Evolutionary conservation across 2,113 vertebrate genomes (phyloP).

Genomic region (Chlorodrepanis virens): DNA sequence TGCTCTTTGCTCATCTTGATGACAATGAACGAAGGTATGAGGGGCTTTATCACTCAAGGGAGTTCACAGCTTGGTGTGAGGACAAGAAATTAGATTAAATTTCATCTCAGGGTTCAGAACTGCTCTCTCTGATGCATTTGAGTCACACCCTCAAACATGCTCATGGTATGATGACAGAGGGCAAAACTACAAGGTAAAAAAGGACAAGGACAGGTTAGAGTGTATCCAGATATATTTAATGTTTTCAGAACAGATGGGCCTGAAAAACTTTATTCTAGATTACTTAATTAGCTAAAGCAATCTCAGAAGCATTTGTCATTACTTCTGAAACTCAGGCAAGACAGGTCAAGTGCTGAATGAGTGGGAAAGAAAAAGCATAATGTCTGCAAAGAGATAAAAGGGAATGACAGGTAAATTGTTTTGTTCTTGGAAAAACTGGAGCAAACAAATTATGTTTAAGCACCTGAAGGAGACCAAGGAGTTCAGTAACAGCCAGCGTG

Average conservation of each 20-base stretch:
- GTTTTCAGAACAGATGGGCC: neutral
- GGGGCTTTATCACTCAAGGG: neutral
- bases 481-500: neutral
- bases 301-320: neutral
- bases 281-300: neutral
- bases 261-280: neutral
- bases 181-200: neutral
- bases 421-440: neutral
- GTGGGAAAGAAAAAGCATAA: neutral
- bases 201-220: neutral
- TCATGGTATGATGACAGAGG: neutral
- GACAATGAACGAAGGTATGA: slow-evolving; percentile 96
- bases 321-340: neutral
- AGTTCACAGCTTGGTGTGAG: neutral
- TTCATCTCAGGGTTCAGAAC: neutral
- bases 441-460: neutral
- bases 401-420: neutral
- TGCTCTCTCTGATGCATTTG: neutral
- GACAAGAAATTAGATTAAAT: neutral
- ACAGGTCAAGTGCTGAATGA: neutral
- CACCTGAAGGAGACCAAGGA: neutral
- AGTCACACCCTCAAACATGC: neutral
- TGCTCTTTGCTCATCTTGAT: slow-evolving; percentile 95
- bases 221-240: neutral
- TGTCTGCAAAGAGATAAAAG: neutral